Percentiles rank a stretch among this genome's conserved stretches.
Evolutionary conservation across 2,113 vertebrate genomes (phyloP).

Genomic region (Callospermophilus lateralis): DNA sequence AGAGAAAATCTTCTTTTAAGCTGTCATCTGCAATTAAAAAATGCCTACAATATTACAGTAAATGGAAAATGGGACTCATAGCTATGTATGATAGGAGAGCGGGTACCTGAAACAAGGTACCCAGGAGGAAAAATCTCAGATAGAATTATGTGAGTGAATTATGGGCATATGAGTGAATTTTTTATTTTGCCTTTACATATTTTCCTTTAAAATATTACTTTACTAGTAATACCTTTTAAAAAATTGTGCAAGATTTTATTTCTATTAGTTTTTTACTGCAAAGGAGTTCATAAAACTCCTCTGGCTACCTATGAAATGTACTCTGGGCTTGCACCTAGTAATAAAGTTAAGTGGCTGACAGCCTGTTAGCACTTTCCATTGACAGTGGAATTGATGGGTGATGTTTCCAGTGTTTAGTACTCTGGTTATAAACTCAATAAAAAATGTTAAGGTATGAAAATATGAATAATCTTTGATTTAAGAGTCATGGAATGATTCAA

Average conservation of each 20-base stretch:
- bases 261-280: slow-evolving; percentile 53
- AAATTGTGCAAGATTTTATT: not conserved
- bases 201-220: slow-evolving; percentile 22
- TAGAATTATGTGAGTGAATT: slow-evolving; percentile 15
- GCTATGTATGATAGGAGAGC: not conserved
- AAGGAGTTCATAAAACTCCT: not conserved
- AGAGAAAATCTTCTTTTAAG: not conserved
- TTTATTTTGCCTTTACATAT: not conserved
- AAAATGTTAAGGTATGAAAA: slow-evolving; percentile 13
- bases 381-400: not conserved
- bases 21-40: not conserved
- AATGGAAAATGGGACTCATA: not conserved
- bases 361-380: not conserved
- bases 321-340: not conserved
- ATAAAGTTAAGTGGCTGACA: not conserved
- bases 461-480: not conserved
- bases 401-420: not conserved
- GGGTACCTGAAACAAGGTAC: not conserved
- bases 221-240: not conserved
- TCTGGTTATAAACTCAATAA: not conserved
- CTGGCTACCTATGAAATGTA: not conserved
- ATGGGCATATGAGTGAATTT: not conserved
- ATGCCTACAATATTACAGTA: not conserved
- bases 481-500: slow-evolving; percentile 46
- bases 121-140: not conserved